phyloP scores from a whole-genome alignment of 2,113 vertebrate genomes.

The Aphyosemion australe region DNA sequence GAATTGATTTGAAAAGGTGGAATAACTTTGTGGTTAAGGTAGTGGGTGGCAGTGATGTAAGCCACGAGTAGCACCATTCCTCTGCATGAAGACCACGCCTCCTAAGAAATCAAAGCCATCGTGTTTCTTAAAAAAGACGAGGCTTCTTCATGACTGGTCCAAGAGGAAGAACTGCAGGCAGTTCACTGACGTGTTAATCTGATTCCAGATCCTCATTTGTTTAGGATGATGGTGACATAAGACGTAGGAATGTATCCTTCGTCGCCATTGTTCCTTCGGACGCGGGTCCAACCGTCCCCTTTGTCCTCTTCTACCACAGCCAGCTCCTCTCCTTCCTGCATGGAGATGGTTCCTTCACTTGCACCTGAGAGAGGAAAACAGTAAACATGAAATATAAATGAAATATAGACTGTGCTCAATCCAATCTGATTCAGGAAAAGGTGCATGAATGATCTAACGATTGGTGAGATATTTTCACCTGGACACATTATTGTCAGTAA shows the following conservation, averaged over 20 bases:
- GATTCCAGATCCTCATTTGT: conserved; percentile 58
- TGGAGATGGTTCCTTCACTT: conserved; percentile 89
- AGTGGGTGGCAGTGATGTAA: conserved; percentile 22
- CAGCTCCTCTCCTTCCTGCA: conserved; percentile 87
- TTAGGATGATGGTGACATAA: conserved; percentile 83
- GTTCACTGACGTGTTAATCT: conserved; percentile 9
- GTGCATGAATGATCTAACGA: not conserved
- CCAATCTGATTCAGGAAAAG: no score
- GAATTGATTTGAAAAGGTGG: conserved; percentile 20
- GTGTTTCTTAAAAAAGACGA: conserved; percentile 23
- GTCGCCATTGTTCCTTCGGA: conserved; percentile 83
- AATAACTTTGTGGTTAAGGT: conserved; percentile 35
- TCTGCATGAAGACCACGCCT: conserved; percentile 23
- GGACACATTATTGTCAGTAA: no score
- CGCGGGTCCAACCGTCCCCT: conserved; percentile 90
- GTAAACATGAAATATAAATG: no score
- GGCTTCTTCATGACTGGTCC: conserved; percentile 42
- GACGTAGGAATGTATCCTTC: conserved; percentile 92
- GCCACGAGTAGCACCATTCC: conserved; percentile 36
- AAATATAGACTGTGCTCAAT: no score
- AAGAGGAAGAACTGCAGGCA: conserved; percentile 26
- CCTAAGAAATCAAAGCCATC: no score
- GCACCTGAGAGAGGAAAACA: conserved; percentile 74
- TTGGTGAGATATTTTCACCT: no score
- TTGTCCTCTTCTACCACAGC: conserved; percentile 89